Percentiles rank a stretch among this genome's conserved stretches.
phyloP scores from a whole-genome alignment of 2,888 invertebrate genomes.

The Lasioglossum oenotherae region DNA sequence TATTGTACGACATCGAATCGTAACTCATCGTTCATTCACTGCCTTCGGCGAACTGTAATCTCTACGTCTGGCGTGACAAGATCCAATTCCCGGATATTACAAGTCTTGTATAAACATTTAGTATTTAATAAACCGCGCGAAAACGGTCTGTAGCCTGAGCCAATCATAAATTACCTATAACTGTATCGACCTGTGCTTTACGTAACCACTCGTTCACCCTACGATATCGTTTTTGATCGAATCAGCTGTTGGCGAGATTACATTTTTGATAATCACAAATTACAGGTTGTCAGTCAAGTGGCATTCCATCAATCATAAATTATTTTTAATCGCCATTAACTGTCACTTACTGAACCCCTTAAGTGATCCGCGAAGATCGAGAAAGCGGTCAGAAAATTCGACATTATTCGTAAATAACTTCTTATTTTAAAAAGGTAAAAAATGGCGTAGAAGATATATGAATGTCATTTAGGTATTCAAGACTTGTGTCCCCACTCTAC shows the following conservation, averaged over 20 bases:
- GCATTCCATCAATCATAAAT: background rate
- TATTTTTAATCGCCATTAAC: background rate
- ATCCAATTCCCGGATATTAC: background rate
- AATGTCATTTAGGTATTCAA: too few species aligned
- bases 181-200: background rate
- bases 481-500: too few species aligned
- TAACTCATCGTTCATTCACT: slow-evolving; percentile 28
- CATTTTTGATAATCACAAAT: background rate
- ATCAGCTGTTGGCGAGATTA: background rate
- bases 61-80: background rate
- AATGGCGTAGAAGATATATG: too few species aligned
- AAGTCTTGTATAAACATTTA: background rate
- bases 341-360: background rate
- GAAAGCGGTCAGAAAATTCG: too few species aligned
- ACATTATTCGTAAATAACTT: too few species aligned
- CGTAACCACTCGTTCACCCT: background rate
- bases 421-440: too few species aligned
- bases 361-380: too few species aligned
- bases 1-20: slow-evolving; percentile 31
- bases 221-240: background rate
- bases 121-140: background rate
- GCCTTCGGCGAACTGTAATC: background rate
- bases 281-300: background rate
- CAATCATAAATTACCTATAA: slow-evolving; percentile 2
- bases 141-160: background rate